phyloP scores from a whole-genome alignment of 2,888 invertebrate genomes.

The Acrobasis consociella region DNA sequence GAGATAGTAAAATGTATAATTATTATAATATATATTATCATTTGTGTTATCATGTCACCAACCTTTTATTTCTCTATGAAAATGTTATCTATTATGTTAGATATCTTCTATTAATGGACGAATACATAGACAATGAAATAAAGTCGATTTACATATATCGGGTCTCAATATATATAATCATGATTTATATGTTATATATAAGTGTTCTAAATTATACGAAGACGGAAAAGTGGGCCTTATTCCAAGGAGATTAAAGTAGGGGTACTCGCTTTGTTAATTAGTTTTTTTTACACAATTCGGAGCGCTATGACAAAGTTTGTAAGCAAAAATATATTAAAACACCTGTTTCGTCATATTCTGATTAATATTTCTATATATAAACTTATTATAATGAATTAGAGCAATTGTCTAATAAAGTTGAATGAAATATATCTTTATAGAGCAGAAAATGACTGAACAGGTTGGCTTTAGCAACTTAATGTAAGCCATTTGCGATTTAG shows the following conservation, averaged over 20 bases:
- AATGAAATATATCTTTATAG: background rate
- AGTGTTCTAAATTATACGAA: constrained; percentile 15
- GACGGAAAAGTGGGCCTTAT: constrained; percentile 26
- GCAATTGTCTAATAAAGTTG: constrained; percentile 16
- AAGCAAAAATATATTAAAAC: constrained; percentile 35
- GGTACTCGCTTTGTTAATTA: constrained; percentile 21
- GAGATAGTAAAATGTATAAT: too few relatives aligned
- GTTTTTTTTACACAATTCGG: constrained; percentile 28
- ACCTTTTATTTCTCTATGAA: constrained; percentile 5
- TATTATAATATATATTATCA: background rate
- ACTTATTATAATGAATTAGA: constrained; percentile 12
- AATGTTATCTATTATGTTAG: too few relatives aligned
- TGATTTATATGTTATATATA: constrained; percentile 12
- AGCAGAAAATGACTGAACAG: constrained; percentile 12
- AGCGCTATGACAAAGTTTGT: constrained; percentile 39
- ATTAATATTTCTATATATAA: background rate
- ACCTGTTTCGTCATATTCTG: constrained; percentile 15
- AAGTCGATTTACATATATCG: constrained; percentile 7
- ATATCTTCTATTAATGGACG: constrained; percentile 14
- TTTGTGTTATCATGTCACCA: constrained; percentile 10
- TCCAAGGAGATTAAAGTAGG: constrained; percentile 13
- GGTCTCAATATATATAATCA: constrained; percentile 9
- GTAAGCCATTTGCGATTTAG: constrained; percentile 46
- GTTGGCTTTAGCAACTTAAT: background rate
- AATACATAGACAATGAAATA: constrained; percentile 12